phyloP scores from a whole-genome alignment of 1,140 invertebrate species.

The Berghia stephanieae region DNA sequence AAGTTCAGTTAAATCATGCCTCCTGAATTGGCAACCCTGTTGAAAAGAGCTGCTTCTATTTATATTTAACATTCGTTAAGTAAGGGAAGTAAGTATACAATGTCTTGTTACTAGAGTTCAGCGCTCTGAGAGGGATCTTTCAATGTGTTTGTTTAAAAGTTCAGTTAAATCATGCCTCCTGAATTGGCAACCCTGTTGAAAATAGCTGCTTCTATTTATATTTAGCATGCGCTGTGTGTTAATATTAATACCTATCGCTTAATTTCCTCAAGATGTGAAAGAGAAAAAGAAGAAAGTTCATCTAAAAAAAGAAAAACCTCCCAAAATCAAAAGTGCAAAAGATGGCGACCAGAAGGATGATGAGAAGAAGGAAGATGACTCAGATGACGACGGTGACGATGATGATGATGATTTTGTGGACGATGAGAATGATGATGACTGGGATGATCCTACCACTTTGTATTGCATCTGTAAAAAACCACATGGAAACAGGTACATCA shows the following conservation, averaged over 20 bases:
- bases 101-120: too few species aligned
- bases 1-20: too few species aligned
- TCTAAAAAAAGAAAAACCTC: neutral
- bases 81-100: neutral
- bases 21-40: too few species aligned
- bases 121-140: too few species aligned
- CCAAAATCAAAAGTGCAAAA: neutral
- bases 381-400: conserved; percentile 31
- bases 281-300: neutral
- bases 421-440: conserved; percentile 65
- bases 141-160: too few species aligned
- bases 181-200: too few species aligned
- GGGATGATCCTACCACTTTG: conserved; percentile 89
- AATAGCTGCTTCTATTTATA: neutral
- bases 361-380: neutral
- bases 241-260: too few species aligned
- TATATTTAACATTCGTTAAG: too few species aligned
- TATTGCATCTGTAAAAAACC: conserved; percentile 97
- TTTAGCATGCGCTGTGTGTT: neutral
- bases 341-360: neutral
- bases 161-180: too few species aligned
- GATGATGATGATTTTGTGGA: conserved; percentile 48
- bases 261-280: neutral
- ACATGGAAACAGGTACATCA: conserved; percentile 82
- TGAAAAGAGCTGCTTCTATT: too few species aligned